Percentiles rank a stretch among this genome's conserved stretches.
phyloP scores from a whole-genome alignment of 2,888 invertebrate genomes.

The Escarpia spicata region DNA sequence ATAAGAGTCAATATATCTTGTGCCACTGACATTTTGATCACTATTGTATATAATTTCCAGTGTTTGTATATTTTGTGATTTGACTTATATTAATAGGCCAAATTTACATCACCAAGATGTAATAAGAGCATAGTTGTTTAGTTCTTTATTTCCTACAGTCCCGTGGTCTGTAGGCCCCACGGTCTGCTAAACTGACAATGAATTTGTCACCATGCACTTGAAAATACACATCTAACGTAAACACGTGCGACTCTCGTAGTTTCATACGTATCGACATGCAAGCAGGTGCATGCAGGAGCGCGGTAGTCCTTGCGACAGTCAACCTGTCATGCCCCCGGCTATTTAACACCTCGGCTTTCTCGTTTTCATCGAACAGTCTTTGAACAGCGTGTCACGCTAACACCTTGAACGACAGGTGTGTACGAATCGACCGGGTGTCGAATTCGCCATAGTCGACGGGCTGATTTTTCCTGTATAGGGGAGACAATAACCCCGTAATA shows the following conservation, averaged over 20 bases:
- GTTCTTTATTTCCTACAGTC: no score
- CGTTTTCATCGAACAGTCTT: not conserved
- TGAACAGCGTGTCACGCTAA: not conserved
- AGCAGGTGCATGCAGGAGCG: not conserved
- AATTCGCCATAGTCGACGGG: not conserved
- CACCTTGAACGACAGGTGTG: not conserved
- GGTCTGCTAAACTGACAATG: not conserved
- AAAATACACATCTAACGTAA: not conserved
- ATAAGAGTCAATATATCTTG: no score
- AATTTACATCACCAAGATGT: no score
- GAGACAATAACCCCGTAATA: not conserved
- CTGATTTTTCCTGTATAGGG: not conserved
- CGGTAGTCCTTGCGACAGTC: not conserved
- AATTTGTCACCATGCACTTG: not conserved
- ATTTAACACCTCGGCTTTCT: constrained; percentile 10
- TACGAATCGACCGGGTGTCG: not conserved
- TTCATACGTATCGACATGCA: not conserved
- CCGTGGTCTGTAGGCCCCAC: not conserved
- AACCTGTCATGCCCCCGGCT: not conserved
- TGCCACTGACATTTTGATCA: no score
- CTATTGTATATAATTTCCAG: no score
- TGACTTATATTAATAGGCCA: no score
- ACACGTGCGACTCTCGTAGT: not conserved
- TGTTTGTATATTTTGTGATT: no score
- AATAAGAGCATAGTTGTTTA: no score